Evolutionary conservation across 2,888 invertebrate species (phyloP), one percentile per base, ranked within the genome.

Genomic region (Drosophila eohydei): DNA sequence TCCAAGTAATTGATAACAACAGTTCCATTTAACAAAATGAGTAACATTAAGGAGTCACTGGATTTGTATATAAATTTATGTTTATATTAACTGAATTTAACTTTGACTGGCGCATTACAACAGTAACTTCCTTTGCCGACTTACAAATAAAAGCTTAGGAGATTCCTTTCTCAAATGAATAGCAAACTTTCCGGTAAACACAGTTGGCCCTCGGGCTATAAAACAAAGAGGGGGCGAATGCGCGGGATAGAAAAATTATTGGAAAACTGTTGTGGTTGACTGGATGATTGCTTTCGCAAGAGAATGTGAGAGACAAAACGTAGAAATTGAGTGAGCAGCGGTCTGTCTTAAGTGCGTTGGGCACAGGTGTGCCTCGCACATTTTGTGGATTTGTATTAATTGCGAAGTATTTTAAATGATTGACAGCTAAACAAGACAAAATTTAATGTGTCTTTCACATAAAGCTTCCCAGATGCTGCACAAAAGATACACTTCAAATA

Each of bases 381-480:
- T 51, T 30, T 57, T 32, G 16, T 3, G 41, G 30, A 41, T 64
- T 60, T 63, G 51, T 57, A 51, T 75, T 67, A 67, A 78, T 75
- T 79, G 59, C 44, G 79, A 61, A 41, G 32, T 40, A 59, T 59
- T 74, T 62, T 48, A 74, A 62, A 56, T 74, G 76, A 77, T 70
- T 77, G 75, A 77, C 79, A 79, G 61, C 16, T 14, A 38, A 14
- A 16, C 14, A 36, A 57, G 30, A 44, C 28, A 16, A 57, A 40
- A 28, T 28, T 8, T 14, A 50, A 44, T 50, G 30, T 44, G 32
- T 48, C 55, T 63, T 12, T 41, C 30, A 50, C 30, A 16, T 11
- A 44, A 51, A 8, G 21, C 52, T n/a, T 38, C 21, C 21, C 21
- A 21, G 21, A 21, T 21, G 21, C 21, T 21, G 21, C 8, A 11